A percentile compares a stretch with the other conserved stretches of the same genome.
phyloP scores from a whole-genome alignment of 2,888 invertebrate genomes.

The Lepidocyrtoides sp. region DNA sequence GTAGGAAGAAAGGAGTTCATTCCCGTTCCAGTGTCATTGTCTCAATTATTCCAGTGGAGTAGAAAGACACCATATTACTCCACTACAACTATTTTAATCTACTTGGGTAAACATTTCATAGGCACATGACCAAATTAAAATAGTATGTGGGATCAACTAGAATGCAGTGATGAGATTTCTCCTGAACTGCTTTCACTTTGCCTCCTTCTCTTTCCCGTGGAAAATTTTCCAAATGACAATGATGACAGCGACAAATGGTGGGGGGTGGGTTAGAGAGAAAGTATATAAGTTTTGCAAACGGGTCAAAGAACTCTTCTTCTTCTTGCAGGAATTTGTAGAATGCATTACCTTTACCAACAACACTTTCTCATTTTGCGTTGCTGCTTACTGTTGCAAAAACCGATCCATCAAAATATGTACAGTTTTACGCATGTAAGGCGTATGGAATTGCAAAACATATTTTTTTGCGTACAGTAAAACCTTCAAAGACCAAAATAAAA shows the following conservation, averaged over 20 bases:
- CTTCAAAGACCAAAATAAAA: too few relatives aligned
- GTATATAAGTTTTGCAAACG: neutral
- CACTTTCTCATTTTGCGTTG: neutral
- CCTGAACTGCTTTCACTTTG: neutral
- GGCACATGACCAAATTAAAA: slow-evolving; percentile 38
- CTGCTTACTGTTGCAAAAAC: neutral
- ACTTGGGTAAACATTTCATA: slow-evolving; percentile 42
- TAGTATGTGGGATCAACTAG: neutral
- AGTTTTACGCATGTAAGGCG: neutral
- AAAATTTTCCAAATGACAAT: slow-evolving; percentile 39
- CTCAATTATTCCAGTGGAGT: slow-evolving; percentile 34
- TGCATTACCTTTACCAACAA: slow-evolving; percentile 8
- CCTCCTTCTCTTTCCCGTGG: neutral
- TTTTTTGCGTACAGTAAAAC: too few relatives aligned
- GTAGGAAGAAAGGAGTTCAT: slow-evolving; percentile 9
- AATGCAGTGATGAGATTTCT: slow-evolving; percentile 26
- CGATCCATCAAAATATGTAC: neutral
- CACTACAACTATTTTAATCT: slow-evolving; percentile 17
- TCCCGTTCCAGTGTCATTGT: slow-evolving; percentile 30
- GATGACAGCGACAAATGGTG: neutral
- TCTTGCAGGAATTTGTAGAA: neutral
- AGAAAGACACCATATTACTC: slow-evolving; percentile 28
- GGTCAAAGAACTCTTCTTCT: slow-evolving; percentile 58
- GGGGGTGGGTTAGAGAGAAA: neutral
- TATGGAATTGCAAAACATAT: too few relatives aligned